Conservation (phyloP, 2,888 invertebrate genomes). For the Megastigmus dorsalis region DNA sequence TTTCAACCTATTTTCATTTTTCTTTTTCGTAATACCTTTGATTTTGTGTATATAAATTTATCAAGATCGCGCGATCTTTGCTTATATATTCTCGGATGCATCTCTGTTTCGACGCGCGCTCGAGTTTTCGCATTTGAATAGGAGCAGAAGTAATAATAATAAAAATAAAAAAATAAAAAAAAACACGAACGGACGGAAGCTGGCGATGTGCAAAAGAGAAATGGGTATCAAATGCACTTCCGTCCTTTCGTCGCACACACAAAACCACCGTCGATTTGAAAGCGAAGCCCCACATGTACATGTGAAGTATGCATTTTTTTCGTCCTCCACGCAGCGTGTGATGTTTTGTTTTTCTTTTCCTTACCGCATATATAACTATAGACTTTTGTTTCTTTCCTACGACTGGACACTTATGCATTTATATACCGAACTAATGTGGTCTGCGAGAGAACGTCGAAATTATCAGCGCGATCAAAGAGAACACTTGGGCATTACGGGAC, state of each 20-base stretch:
- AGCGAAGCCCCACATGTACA: slow-evolving; percentile 20
- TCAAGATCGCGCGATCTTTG: neutral
- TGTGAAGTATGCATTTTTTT: slow-evolving; percentile 15
- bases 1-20: slow-evolving; percentile 5
- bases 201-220: slow-evolving; percentile 2
- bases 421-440: slow-evolving; percentile 4
- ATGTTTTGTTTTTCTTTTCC: neutral
- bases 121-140: slow-evolving; percentile 44
- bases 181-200: slow-evolving; percentile 22
- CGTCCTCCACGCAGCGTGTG: slow-evolving; percentile 36
- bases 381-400: too few relatives aligned
- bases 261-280: slow-evolving; percentile 9
- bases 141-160: too few relatives aligned
- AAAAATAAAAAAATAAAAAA: neutral
- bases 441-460: slow-evolving; percentile 33
- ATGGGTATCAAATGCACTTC: slow-evolving; percentile 26
- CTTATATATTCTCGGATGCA: slow-evolving; percentile 26
- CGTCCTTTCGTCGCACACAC: slow-evolving; percentile 31
- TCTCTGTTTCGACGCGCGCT: slow-evolving; percentile 30
- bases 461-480: slow-evolving; percentile 46
- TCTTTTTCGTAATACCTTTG: slow-evolving; percentile 28
- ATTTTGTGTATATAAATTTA: slow-evolving; percentile 34
- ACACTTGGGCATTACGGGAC: slow-evolving; percentile 49
- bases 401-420: slow-evolving; percentile 46
- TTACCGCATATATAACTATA: too few relatives aligned